These are phyloP conservation scores for Enteromius fasciolatus DNA, from an alignment of 2,797 vertebrate genomes.

Conservation along the genomic window DNA sequence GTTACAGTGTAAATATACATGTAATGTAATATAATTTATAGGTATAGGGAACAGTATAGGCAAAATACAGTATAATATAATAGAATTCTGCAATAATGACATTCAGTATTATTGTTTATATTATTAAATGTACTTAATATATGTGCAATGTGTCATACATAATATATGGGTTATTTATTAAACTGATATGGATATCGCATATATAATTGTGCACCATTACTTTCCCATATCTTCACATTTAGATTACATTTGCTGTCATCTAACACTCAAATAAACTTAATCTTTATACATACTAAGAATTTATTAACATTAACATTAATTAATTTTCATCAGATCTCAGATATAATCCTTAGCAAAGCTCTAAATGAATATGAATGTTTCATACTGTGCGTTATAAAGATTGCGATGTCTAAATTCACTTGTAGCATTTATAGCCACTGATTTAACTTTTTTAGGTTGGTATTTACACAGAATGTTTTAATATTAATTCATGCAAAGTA, in stretches of 20 bases:
- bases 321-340: neutral
- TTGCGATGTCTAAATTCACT: neutral
- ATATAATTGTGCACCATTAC: neutral
- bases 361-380: neutral
- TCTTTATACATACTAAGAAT: constrained; percentile 3
- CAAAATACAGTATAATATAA: neutral
- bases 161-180: neutral
- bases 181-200: neutral
- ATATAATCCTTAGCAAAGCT: neutral
- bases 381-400: neutral
- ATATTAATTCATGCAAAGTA: neutral
- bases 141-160: neutral
- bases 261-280: neutral
- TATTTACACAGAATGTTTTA: no score
- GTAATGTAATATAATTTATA: neutral
- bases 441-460: neutral
- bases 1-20: neutral
- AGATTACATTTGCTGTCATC: neutral
- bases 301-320: neutral
- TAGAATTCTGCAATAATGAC: neutral
- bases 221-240: neutral
- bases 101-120: constrained; percentile 19
- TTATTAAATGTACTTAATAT: constrained; percentile 7
- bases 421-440: neutral
- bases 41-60: neutral